phyloP scores from a whole-genome alignment of 1,140 invertebrate species.

The Megalopta genalis region DNA sequence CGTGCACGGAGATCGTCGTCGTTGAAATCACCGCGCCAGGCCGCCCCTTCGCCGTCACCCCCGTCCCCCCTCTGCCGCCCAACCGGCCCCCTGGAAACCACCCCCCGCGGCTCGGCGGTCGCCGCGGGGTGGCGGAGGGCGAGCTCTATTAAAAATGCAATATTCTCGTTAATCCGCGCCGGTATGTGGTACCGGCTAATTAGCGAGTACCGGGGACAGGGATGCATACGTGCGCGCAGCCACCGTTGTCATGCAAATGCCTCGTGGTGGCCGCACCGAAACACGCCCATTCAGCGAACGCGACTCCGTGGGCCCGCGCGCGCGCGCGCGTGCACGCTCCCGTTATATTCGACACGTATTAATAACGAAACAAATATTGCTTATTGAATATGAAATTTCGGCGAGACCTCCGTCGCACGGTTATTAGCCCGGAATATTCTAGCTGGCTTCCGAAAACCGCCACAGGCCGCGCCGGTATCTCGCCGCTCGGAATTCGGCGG shows the following conservation, averaged over 20 bases:
- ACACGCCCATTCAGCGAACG: conserved; percentile 31
- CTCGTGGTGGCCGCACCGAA: conserved; percentile 49
- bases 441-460: too few species aligned
- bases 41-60: too few species aligned
- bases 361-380: conserved; percentile 48
- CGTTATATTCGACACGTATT: conserved; percentile 25
- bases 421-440: not conserved
- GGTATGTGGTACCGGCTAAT: conserved; percentile 76
- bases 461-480: too few species aligned
- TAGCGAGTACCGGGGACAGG: conserved; percentile 70
- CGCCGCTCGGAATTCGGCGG: too few species aligned
- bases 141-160: conserved; percentile 78
- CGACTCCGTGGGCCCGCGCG: not conserved
- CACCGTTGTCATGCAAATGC: conserved; percentile 77
- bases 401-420: not conserved
- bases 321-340: not conserved
- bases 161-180: conserved; percentile 75
- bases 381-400: conserved; percentile 46
- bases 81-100: too few species aligned
- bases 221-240: conserved; percentile 46
- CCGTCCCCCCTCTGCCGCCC: too few species aligned
- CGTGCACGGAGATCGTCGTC: conserved; percentile 25
- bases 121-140: conserved; percentile 47
- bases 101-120: not conserved
- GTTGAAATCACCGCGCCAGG: conserved; percentile 58